Conservation (phyloP, 1,140 invertebrate genomes). For the Nasonia longicornis region DNA sequence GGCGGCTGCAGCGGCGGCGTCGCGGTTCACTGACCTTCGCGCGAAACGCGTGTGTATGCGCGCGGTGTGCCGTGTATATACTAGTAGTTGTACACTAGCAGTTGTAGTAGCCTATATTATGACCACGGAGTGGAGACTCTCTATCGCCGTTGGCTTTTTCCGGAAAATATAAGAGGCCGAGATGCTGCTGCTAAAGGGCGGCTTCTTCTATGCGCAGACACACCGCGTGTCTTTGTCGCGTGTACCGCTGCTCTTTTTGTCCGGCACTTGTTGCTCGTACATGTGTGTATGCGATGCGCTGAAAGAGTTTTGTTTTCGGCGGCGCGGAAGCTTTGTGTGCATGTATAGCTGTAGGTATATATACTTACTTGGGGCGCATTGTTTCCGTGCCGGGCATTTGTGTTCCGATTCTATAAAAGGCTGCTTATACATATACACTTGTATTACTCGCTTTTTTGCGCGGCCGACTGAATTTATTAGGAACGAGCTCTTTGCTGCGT, state of each 20-base stretch:
- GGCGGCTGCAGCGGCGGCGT: conserved; percentile 3
- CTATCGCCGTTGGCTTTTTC: conserved; percentile 5
- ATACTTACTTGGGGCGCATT: not conserved
- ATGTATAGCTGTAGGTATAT: not conserved
- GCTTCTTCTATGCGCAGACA: not conserved
- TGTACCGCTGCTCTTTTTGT: not conserved
- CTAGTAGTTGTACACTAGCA: not conserved
- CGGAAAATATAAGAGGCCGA: conserved; percentile 5
- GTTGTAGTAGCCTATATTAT: not conserved
- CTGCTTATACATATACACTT: not conserved
- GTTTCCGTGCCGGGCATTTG: not conserved
- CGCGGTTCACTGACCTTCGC: conserved; percentile 41
- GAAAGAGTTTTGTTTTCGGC: not conserved
- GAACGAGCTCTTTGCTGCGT: not conserved
- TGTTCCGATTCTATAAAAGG: not conserved
- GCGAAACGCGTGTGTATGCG: conserved; percentile 72
- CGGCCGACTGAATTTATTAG: too few species aligned
- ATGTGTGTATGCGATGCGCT: not conserved
- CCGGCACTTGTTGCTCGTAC: not conserved
- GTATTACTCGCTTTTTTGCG: not conserved
- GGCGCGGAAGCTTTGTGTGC: not conserved
- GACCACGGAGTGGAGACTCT: not conserved
- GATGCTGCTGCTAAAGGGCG: not conserved
- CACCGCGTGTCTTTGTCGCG: not conserved
- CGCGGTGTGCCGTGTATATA: not conserved